Evolutionary conservation across 1,140 invertebrate genomes (phyloP).

Genomic region (Vanessa tameamea): DNA sequence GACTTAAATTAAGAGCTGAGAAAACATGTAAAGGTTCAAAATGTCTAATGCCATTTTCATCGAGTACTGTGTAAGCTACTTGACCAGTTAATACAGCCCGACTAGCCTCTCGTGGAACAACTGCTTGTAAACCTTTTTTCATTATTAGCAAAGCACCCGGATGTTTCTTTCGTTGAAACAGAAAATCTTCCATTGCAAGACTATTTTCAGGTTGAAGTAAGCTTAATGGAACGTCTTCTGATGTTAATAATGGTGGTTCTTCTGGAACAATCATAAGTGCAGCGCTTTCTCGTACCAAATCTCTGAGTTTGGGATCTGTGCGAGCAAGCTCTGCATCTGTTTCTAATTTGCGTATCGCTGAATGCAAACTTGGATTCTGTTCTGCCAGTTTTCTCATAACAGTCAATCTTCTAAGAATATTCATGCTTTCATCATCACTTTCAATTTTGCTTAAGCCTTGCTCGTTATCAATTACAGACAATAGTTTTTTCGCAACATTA

Average conservation of each 20-base stretch:
- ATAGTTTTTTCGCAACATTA: conserved; percentile 82
- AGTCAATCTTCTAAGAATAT: conserved; percentile 86
- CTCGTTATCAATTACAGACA: conserved; percentile 83
- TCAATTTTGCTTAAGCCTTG: conserved; percentile 82
- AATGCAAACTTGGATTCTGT: conserved; percentile 82
- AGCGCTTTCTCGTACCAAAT: conserved; percentile 86
- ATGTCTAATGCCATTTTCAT: conserved; percentile 88
- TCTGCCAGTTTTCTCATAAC: conserved; percentile 88
- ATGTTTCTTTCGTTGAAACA: conserved; percentile 83
- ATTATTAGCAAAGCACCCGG: conserved; percentile 86
- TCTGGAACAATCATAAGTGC: conserved; percentile 85
- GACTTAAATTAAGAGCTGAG: conserved; percentile 84
- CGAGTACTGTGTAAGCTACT: conserved; percentile 88
- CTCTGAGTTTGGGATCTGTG: conserved; percentile 84
- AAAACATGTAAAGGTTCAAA: conserved; percentile 89
- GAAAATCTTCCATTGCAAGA: conserved; percentile 88
- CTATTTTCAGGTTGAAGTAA: conserved; percentile 85
- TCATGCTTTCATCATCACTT: conserved; percentile 83
- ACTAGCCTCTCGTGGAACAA: conserved; percentile 88
- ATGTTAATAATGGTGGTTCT: conserved; percentile 82
- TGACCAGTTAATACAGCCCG: conserved; percentile 87
- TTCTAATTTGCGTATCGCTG: conserved; percentile 83
- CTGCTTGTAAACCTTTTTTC: conserved; percentile 88
- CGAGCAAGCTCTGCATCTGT: conserved; percentile 85
- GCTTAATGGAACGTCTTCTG: conserved; percentile 84